Evolutionary conservation across 2,888 invertebrate genomes (phyloP).

Genomic region (Rhaphigaster nebulosa): DNA sequence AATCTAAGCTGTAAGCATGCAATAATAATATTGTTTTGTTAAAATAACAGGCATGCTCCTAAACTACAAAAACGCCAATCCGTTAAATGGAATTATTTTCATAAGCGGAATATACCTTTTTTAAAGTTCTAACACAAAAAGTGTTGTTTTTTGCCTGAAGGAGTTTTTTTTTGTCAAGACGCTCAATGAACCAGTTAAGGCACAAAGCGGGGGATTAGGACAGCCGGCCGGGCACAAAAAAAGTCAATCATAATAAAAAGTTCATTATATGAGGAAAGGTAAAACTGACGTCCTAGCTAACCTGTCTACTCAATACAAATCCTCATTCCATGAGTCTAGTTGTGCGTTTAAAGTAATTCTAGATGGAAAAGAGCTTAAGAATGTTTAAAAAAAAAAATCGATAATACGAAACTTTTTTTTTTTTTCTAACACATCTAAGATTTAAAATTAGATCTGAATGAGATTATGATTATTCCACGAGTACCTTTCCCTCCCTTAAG

Average conservation of each 20-base stretch:
- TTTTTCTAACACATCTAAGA: background rate
- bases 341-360: slow-evolving; percentile 38
- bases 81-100: slow-evolving; percentile 21
- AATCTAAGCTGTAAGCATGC: background rate
- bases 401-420: background rate
- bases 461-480: background rate
- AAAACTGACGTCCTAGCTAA: slow-evolving; percentile 27
- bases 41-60: background rate
- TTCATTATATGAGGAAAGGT: slow-evolving; percentile 42
- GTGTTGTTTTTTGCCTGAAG: slow-evolving; percentile 39
- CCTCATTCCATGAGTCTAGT: background rate
- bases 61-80: background rate
- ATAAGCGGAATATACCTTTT: slow-evolving; percentile 23
- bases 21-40: background rate
- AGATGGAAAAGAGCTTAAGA: background rate
- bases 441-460: background rate
- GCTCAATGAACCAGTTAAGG: slow-evolving; percentile 37
- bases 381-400: background rate
- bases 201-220: slow-evolving; percentile 37
- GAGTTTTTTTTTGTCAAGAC: slow-evolving; percentile 22
- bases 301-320: background rate
- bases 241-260: slow-evolving; percentile 48
- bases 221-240: slow-evolving; percentile 33
- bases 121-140: background rate
- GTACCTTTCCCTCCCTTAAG: no score